Percentiles rank a stretch among this genome's conserved stretches.
These are phyloP conservation scores for Naso thynnoides DNA, from an alignment of 2,797 vertebrate species.

Conservation along the genomic window DNA sequence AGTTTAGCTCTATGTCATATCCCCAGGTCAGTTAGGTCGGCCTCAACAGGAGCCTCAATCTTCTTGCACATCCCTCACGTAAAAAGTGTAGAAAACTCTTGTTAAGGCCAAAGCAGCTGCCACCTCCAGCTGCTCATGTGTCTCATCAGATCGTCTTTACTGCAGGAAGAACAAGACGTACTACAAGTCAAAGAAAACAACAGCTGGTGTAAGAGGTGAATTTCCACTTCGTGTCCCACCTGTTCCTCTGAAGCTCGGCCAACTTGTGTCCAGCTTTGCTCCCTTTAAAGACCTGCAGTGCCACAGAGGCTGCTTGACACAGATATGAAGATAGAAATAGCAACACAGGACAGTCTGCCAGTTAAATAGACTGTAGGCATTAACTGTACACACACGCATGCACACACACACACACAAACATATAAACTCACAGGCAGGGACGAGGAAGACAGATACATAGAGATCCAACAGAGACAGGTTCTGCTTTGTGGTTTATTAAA, in stretches of 20 bases:
- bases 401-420: background rate
- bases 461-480: conserved; percentile 35
- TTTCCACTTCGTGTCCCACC: conserved; percentile 31
- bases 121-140: conserved; percentile 22
- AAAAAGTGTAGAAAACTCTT: background rate
- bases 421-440: background rate
- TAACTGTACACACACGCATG: background rate
- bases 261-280: conserved; percentile 32
- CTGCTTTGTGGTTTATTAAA: conserved; percentile 55
- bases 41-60: background rate
- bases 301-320: conserved; percentile 64
- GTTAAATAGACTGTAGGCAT: conserved; percentile 29
- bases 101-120: conserved; percentile 18
- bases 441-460: background rate
- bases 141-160: conserved; percentile 5
- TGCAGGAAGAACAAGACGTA: background rate
- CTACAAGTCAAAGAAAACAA: conserved; percentile 14
- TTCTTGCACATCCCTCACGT: background rate
- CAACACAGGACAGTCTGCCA: conserved; percentile 32
- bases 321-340: conserved; percentile 76
- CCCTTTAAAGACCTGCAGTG: conserved; percentile 39
- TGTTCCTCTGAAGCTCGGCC: conserved; percentile 39
- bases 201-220: conserved; percentile 41
- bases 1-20: background rate
- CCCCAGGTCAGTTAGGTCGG: background rate